Evolutionary conservation across 2,888 invertebrate species (phyloP), one percentile per base, ranked within the genome.

Genomic region (Ptychoptera contaminata): DNA sequence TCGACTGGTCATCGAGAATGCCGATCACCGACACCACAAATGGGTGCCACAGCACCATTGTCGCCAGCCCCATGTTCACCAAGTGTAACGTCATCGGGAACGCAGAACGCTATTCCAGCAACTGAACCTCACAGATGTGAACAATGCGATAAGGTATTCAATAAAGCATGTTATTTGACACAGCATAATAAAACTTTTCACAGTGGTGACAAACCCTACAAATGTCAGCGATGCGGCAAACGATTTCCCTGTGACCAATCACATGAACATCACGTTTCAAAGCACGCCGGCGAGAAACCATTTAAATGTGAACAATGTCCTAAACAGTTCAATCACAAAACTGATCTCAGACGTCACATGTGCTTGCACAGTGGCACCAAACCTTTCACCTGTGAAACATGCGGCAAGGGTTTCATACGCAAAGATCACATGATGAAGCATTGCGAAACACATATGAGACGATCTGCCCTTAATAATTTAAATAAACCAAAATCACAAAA

Each of bases 401-500:
- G 90, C 63, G 77, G 79, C 48, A 90, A 90, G 64, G 85, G 87
- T 42, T 91, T 91, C 65, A 87, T 86, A 55, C 75, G 90, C 52
- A 85, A 86, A 65, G 90, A 91, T 67, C 90, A 90, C 65, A 84
- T 90, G 86, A 74, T 84, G 52, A 88, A 90, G 63, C 88, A 88
- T 63, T 72, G 75, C 53, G 82, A 83, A 54, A 86, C 85, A 43
- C 90, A 90, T 67, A 72, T 72, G 44, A 78, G 75, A 11, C 16
- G 23, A 42, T 15, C 42, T 2, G 42, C 29, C 34, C 42, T 34
- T 34, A 34, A 31, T 31, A 40, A 30, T 2, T 14, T 35, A 9
- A 42, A 42, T 35, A 35, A 12, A n/a, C 34, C 34, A 42, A 35
- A 23, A 35, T 34, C 16, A 42, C 34, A 42, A 35, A 30, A 30